These are phyloP conservation scores for Pelobates cultripes DNA, from an alignment of 2,797 vertebrate species.

Conservation along the genomic window DNA sequence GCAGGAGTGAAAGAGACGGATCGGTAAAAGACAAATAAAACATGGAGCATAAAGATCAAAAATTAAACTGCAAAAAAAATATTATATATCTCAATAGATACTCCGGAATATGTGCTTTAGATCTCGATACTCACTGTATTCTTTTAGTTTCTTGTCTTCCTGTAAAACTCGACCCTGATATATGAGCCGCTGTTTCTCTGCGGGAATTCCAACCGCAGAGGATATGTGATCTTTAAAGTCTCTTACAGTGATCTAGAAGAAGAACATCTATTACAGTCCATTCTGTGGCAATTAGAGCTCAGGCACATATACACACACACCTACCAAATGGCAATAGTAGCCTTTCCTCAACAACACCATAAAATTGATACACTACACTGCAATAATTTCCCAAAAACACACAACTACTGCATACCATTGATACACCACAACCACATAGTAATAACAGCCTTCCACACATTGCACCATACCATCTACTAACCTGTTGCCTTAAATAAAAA, in stretches of 20 bases:
- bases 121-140: conserved; percentile 81
- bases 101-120: neutral
- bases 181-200: conserved; percentile 92
- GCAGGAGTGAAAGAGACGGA: neutral
- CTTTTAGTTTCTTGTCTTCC: conserved; percentile 87
- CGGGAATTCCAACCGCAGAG: conserved; percentile 83
- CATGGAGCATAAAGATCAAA: neutral
- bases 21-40: neutral
- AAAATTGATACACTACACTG: no score
- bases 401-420: no score
- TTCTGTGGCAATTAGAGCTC: no score
- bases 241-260: conserved; percentile 83
- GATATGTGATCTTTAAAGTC: conserved; percentile 93
- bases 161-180: conserved; percentile 93
- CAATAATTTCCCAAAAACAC: no score
- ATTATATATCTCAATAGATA: neutral
- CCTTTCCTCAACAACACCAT: no score
- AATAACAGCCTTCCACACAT: no score
- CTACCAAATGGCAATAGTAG: no score
- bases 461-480: no score
- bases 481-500: no score
- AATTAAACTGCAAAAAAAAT: no score
- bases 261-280: neutral
- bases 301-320: no score
- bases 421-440: no score